Conservation (phyloP, 1,140 invertebrate genomes). For the Tetragonula clypearis region DNA sequence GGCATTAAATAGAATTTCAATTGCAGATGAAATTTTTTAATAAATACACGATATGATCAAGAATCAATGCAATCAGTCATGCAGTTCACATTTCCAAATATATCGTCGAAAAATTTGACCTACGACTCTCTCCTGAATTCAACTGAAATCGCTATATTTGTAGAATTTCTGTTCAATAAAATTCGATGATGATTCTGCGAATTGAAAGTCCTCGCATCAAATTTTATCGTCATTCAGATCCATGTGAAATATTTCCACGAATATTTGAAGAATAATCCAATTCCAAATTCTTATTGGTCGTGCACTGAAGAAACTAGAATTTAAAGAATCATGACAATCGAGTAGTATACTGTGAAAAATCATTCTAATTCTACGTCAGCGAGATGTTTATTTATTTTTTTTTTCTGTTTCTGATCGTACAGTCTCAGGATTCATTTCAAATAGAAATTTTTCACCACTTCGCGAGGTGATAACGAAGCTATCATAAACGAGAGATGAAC, state of each 20-base stretch:
- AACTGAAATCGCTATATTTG: background rate
- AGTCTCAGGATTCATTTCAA: background rate
- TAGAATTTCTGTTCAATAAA: background rate
- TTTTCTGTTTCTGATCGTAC: background rate
- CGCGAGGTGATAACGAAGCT: background rate
- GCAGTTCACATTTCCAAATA: background rate
- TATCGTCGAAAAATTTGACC: too few relatives aligned
- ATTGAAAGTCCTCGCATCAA: too few relatives aligned
- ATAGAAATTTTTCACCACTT: background rate
- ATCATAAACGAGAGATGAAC: background rate
- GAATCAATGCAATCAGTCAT: background rate
- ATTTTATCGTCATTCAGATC: background rate
- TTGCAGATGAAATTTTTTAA: background rate
- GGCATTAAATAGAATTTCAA: background rate
- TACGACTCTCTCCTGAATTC: background rate
- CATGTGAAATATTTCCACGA: too few relatives aligned
- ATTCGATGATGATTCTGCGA: too few relatives aligned
- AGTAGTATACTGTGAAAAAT: background rate
- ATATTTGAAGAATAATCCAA: too few relatives aligned
- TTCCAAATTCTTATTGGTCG: too few relatives aligned
- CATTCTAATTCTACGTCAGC: too few relatives aligned
- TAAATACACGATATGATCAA: background rate
- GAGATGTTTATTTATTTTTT: background rate
- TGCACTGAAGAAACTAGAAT: background rate
- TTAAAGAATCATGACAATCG: background rate